These are phyloP conservation scores for Acanthurus lineatus DNA, from an alignment of 2,797 vertebrate species.

Conservation along the genomic window DNA sequence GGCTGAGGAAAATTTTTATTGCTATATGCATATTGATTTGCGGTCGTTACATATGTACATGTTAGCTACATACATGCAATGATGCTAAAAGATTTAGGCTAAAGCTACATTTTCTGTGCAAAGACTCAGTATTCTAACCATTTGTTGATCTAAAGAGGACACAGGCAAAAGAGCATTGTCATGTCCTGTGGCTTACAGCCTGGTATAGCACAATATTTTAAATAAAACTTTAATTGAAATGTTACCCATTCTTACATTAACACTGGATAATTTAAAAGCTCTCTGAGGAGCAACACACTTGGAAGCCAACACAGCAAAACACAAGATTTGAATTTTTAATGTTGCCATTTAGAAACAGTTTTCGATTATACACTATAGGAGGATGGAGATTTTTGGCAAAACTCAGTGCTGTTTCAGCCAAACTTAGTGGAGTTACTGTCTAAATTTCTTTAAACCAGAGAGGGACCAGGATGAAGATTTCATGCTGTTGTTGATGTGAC, in stretches of 20 bases:
- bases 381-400: not conserved
- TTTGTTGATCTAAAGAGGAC: not conserved
- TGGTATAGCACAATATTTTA: not conserved
- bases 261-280: not conserved
- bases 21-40: not conserved
- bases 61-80: not conserved
- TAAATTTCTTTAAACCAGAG: not conserved
- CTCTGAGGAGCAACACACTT: not conserved
- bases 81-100: not conserved
- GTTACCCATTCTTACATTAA: not conserved
- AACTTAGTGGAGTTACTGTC: not conserved
- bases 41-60: not conserved
- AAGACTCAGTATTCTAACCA: not conserved
- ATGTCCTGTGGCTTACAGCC: not conserved
- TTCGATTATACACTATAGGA: not conserved
- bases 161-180: not conserved
- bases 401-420: not conserved
- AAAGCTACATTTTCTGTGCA: not conserved
- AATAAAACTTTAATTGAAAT: not conserved
- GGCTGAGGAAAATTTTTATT: not conserved
- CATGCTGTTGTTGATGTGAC: not conserved
- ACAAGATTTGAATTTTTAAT: too few species aligned
- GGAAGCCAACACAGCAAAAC: too few species aligned
- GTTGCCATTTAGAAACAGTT: not conserved
- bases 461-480: not conserved